A percentile compares a stretch with the other conserved stretches of the same genome.
Conservation (phyloP, 2,888 invertebrate species). For the Apodemia hepburni region DNA sequence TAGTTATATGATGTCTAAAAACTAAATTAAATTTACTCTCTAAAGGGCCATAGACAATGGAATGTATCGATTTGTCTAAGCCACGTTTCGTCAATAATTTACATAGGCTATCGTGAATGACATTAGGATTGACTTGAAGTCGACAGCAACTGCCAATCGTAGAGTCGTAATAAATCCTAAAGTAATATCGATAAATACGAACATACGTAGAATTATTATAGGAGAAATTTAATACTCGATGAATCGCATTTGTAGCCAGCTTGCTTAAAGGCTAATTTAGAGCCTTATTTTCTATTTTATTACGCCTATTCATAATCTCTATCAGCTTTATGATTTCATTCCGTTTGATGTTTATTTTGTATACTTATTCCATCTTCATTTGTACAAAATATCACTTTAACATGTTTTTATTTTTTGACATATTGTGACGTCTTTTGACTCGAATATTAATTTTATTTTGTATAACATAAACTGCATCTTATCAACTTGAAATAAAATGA, state of each 20-base stretch:
- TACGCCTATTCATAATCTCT: conserved; percentile 17
- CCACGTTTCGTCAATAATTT: conserved; percentile 7
- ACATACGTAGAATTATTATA: conserved; percentile 68
- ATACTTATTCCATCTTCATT: not conserved
- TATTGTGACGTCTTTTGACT: conserved; percentile 10
- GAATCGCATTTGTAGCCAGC: conserved; percentile 53
- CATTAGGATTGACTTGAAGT: conserved; percentile 22
- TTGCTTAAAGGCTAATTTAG: conserved; percentile 32
- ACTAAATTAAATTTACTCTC: conserved; percentile 12
- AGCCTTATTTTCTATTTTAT: conserved; percentile 18
- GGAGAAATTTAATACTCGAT: conserved; percentile 75
- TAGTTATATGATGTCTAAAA: conserved; percentile 42
- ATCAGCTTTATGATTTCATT: conserved; percentile 11
- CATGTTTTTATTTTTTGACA: conserved; percentile 9
- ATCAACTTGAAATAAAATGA: not conserved
- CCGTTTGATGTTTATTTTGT: conserved; percentile 2
- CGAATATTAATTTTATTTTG: conserved; percentile 11
- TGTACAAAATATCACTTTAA: conserved; percentile 7
- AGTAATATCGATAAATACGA: conserved; percentile 46
- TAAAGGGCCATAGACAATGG: conserved; percentile 9
- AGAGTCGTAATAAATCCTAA: conserved; percentile 48
- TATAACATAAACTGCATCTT: not conserved
- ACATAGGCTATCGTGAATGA: conserved; percentile 11
- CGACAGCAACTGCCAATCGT: conserved; percentile 66
- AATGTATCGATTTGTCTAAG: conserved; percentile 22